phyloP scores from a whole-genome alignment of 2,888 invertebrate species.

The Stomorhina lunata region DNA sequence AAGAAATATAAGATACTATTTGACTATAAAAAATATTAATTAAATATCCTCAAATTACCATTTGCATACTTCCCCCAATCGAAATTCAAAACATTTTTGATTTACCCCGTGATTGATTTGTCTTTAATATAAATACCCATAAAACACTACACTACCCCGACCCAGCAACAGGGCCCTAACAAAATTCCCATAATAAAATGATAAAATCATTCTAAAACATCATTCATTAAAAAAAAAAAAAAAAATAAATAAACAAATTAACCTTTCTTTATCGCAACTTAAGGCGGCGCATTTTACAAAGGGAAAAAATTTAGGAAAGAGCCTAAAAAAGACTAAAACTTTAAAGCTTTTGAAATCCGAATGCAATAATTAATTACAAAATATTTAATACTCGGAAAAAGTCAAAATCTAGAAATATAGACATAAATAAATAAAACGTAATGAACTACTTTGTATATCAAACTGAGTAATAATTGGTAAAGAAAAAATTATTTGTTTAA shows the following conservation, averaged over 20 bases:
- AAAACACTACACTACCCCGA: not conserved
- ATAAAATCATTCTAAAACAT: conserved; percentile 24
- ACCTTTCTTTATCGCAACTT: not conserved
- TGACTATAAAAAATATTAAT: too few species aligned
- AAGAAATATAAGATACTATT: too few species aligned
- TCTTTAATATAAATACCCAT: conserved; percentile 21
- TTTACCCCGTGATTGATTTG: conserved; percentile 52
- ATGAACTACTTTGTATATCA: not conserved
- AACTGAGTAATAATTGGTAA: conserved; percentile 43
- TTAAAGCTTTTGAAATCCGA: conserved; percentile 30
- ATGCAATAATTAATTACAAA: conserved; percentile 43
- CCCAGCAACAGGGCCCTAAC: conserved; percentile 11
- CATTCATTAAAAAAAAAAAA: conserved; percentile 19
- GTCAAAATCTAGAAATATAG: not conserved
- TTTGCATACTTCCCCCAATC: not conserved
- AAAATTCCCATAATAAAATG: not conserved
- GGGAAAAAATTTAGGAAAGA: not conserved
- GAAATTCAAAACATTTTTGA: not conserved
- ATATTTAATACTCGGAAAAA: conserved; percentile 17
- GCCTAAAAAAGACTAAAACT: not conserved
- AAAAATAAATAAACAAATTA: too few species aligned
- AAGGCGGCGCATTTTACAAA: conserved; percentile 22
- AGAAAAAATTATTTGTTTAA: not conserved
- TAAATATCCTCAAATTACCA: not conserved
- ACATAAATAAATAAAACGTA: not conserved